These are phyloP conservation scores for Phlogophora meticulosa DNA, from an alignment of 2,888 invertebrate genomes.

Conservation along the genomic window DNA sequence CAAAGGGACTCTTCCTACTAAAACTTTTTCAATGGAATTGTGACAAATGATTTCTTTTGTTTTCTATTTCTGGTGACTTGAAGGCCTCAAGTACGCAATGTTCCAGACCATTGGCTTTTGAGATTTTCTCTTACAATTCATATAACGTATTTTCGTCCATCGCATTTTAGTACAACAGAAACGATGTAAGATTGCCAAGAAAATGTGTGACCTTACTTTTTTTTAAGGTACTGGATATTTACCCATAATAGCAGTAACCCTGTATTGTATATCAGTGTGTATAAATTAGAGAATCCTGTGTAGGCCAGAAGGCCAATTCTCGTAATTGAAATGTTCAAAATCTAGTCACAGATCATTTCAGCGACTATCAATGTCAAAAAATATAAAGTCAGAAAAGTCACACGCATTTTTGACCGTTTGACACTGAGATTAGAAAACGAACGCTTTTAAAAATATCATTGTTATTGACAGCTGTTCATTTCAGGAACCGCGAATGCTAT, in stretches of 20 bases:
- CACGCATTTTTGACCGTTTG: too few relatives aligned
- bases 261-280: too few relatives aligned
- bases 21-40: conserved; percentile 59
- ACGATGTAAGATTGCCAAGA: conserved; percentile 37
- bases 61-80: conserved; percentile 67
- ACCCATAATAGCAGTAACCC: not conserved
- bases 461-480: too few relatives aligned
- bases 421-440: too few relatives aligned
- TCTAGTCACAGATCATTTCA: too few relatives aligned
- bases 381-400: too few relatives aligned
- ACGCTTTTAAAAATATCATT: too few relatives aligned
- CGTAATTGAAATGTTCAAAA: too few relatives aligned
- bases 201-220: conserved; percentile 4
- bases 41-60: conserved; percentile 75
- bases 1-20: conserved; percentile 49
- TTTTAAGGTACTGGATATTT: not conserved
- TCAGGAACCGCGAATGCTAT: too few relatives aligned
- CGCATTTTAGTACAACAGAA: conserved; percentile 62
- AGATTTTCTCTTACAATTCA: conserved; percentile 65
- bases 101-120: conserved; percentile 70
- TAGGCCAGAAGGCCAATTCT: too few relatives aligned
- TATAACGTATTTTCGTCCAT: conserved; percentile 59
- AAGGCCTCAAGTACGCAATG: conserved; percentile 65
- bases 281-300: too few relatives aligned
- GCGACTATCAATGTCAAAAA: too few relatives aligned